These are phyloP conservation scores for Sapayoa aenigma DNA, from an alignment of 2,113 vertebrate species.

Conservation along the genomic window DNA sequence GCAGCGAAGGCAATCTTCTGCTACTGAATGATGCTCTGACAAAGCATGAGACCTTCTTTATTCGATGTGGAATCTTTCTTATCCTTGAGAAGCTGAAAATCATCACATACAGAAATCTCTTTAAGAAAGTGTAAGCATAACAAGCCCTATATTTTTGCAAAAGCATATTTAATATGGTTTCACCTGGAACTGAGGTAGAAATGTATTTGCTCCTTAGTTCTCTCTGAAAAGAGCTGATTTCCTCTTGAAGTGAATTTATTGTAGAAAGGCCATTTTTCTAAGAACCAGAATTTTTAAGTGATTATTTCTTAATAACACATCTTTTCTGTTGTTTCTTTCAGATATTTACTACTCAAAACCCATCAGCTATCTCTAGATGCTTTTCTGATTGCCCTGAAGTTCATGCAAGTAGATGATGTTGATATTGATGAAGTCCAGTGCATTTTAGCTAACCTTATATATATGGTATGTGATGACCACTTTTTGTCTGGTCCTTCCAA, in stretches of 20 bases:
- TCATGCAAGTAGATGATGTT: conserved; percentile 93
- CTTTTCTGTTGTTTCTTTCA: conserved; percentile 46
- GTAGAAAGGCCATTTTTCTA: not conserved
- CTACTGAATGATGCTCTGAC: conserved; percentile 88
- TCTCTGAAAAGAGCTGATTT: not conserved
- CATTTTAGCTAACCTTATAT: conserved; percentile 94
- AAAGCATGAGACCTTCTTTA: conserved; percentile 96
- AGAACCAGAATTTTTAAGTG: not conserved
- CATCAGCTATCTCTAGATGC: conserved; percentile 93
- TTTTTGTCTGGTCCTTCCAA: not conserved
- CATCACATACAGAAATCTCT: conserved; percentile 97
- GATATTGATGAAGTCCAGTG: conserved; percentile 97
- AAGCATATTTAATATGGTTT: not conserved
- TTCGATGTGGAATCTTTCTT: conserved; percentile 97
- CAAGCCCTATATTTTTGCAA: not conserved
- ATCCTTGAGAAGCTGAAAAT: conserved; percentile 98
- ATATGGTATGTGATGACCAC: conserved; percentile 80
- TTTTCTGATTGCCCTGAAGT: conserved; percentile 88
- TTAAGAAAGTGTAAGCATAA: conserved; percentile 94
- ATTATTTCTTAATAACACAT: not conserved
- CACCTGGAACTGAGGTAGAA: not conserved
- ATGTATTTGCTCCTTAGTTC: not conserved
- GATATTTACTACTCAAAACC: conserved; percentile 88
- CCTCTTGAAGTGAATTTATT: not conserved
- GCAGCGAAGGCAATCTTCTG: conserved; percentile 93